Evolutionary conservation across 2,113 vertebrate species (phyloP).

Genomic region (Chloropsis hardwickii): DNA sequence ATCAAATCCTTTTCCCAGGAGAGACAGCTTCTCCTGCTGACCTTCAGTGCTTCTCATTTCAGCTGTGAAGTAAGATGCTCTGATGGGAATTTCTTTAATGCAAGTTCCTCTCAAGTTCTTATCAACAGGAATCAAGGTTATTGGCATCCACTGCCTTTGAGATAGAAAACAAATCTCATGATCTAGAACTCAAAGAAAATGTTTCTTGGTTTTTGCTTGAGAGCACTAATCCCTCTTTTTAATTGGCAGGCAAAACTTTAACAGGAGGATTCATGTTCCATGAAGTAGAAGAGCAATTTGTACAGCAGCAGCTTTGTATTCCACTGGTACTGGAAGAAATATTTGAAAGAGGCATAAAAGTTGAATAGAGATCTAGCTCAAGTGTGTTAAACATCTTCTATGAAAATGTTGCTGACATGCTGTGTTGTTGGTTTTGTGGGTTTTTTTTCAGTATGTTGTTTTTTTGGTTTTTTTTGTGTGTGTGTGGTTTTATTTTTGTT

Average conservation of each 20-base stretch:
- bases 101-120: background rate
- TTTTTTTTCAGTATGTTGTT: too few species aligned
- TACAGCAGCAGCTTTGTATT: background rate
- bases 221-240: background rate
- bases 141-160: background rate
- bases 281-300: background rate
- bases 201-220: background rate
- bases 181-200: background rate
- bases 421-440: background rate
- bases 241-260: background rate
- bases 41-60: background rate
- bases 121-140: background rate
- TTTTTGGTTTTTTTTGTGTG: too few species aligned
- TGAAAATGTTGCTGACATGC: background rate
- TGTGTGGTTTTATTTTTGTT: background rate
- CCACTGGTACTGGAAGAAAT: background rate
- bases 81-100: background rate
- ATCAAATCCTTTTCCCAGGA: background rate
- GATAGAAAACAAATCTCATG: background rate
- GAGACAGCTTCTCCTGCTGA: background rate
- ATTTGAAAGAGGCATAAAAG: background rate
- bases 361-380: background rate
- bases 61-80: background rate
- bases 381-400: background rate
- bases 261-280: background rate